Evolutionary conservation across 2,797 vertebrate species (phyloP).

Genomic region (Hylomyscus alleni): DNA sequence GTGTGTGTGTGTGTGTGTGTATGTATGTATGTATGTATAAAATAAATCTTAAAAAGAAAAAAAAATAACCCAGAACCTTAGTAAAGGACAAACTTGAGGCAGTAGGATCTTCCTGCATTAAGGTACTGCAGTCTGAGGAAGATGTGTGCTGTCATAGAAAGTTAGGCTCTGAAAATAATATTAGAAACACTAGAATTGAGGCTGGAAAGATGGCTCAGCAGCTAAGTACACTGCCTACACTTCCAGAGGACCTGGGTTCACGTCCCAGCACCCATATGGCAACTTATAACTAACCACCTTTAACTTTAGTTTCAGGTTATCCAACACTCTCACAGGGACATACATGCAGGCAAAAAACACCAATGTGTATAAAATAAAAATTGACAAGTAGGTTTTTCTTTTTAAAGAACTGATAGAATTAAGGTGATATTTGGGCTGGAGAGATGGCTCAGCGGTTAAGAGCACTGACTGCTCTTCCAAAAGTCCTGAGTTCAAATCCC

Average conservation of each 20-base stretch:
- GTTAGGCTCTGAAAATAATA: background rate
- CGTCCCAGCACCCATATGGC: background rate
- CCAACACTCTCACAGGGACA: background rate
- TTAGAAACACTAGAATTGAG: background rate
- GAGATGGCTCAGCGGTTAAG: no score
- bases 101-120: background rate
- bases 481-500: no score
- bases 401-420: background rate
- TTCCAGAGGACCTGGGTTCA: background rate
- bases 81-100: background rate
- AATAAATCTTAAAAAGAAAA: background rate
- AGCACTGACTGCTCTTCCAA: no score
- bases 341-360: background rate
- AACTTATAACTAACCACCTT: background rate
- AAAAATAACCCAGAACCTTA: conserved; percentile 5
- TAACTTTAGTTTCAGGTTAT: background rate
- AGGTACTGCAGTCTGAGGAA: background rate
- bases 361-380: background rate
- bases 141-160: background rate
- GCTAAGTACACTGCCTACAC: background rate
- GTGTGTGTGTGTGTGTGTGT: no score
- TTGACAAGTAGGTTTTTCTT: no score
- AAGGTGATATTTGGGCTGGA: background rate
- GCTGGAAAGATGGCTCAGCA: background rate
- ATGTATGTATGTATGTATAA: no score